Evolutionary conservation across 2,888 invertebrate genomes (phyloP).

Genomic region (Catotricha subobsoleta): DNA sequence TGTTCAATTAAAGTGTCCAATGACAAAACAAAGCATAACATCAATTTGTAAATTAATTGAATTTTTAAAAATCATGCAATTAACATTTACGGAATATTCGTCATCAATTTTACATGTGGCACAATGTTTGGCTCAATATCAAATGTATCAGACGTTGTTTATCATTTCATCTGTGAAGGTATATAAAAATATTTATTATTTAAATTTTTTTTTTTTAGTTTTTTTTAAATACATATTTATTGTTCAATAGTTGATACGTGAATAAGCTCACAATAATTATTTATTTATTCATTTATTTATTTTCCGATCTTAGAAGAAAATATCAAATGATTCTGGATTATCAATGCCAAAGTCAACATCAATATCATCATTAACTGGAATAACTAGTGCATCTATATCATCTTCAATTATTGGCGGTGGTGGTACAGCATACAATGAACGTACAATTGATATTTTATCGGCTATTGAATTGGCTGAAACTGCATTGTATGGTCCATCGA

Average conservation of each 20-base stretch:
- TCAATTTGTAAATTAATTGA: constrained; percentile 66
- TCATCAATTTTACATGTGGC: background rate
- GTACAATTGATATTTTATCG: constrained; percentile 48
- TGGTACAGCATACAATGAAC: constrained; percentile 14
- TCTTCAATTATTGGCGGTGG: too few species aligned
- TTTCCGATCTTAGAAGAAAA: too few species aligned
- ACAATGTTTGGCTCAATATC: constrained; percentile 41
- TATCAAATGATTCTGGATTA: background rate
- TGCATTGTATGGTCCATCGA: constrained; percentile 43
- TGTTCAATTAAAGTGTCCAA: constrained; percentile 49
- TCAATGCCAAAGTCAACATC: constrained; percentile 6
- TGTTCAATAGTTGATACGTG: too few species aligned
- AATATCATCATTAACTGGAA: constrained; percentile 19
- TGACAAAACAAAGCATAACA: constrained; percentile 57
- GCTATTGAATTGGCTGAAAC: constrained; percentile 57
- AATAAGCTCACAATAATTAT: too few species aligned
- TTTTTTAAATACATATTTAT: too few species aligned
- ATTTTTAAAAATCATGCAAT: constrained; percentile 55
- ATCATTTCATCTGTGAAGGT: constrained; percentile 50
- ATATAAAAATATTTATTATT: constrained; percentile 12
- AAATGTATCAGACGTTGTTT: constrained; percentile 53
- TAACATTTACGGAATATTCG: background rate
- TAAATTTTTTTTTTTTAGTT: too few species aligned
- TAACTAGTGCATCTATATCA: constrained; percentile 19
- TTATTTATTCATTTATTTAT: too few species aligned